Evolutionary conservation across 2,797 vertebrate species (phyloP), one percentile per base, ranked within the genome.

Genomic region (Thamnophis elegans): DNA sequence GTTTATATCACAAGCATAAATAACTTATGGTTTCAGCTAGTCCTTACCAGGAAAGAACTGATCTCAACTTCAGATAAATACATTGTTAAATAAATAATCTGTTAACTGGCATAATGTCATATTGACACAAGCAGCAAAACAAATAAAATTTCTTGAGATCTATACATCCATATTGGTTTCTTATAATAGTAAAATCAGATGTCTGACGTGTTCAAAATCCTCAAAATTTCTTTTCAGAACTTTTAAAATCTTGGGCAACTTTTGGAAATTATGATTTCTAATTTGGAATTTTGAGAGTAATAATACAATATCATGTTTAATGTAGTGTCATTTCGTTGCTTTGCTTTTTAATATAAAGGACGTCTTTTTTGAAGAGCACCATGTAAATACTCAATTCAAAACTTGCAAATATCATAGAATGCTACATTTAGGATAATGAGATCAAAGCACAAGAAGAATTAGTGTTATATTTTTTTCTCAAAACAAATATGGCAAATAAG

Each of bases 11-110:
- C 32, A 78, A 78, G 8, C 18, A 36, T 78, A 78, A 78, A 42
- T 78, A 78, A 78, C 36, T 78, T 78, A 22, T n/a, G 2, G 5
- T 68, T 42, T 42, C 73, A 78, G 18, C 18, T 7, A 78, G 8
- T 22, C 3, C 73, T 42, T 42, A 73, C 14, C 65, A 73, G 65
- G 93, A 95, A 59, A 94, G 90, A 93, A 95, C 73, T 89, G 58
- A 92, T 92, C 93, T 96, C 89, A 94, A 91, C 91, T 95, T 78
- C 36, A 42, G 73, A 78, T 78, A 42, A 42, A 78, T 42, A 42
- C 36, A 42, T 22, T 78, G 32, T 42, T 42, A 78, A 78, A 78
- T 42, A 78, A 78, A 78, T 78, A 78, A 78, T 42, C 3, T 78
- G 3, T 78, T 78, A 42, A 78, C 18, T 42, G 73, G 73, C 36